phyloP scores from a whole-genome alignment of 2,888 invertebrate genomes.

The Himalopsyche anomala region DNA sequence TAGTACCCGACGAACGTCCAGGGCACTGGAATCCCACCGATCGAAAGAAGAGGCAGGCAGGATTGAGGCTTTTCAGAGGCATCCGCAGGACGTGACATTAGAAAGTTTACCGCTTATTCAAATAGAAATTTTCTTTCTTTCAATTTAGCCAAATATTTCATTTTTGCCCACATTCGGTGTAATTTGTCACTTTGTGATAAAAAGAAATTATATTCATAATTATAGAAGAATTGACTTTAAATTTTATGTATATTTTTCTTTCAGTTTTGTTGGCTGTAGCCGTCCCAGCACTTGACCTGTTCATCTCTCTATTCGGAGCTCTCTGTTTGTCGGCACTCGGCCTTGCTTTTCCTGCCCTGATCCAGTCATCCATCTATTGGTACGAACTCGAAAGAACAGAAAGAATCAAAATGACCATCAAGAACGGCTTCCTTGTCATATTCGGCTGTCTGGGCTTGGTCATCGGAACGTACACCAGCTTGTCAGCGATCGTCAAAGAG shows the following conservation, averaged over 20 bases:
- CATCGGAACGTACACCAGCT: slow-evolving; percentile 83
- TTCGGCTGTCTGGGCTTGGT: slow-evolving; percentile 83
- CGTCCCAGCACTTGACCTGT: slow-evolving; percentile 88
- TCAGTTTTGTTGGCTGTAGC: slow-evolving; percentile 89
- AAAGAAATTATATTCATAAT: slow-evolving; percentile 81
- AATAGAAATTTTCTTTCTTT: too few relatives aligned
- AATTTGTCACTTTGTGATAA: slow-evolving; percentile 86
- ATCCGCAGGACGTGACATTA: too few relatives aligned
- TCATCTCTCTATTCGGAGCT: slow-evolving; percentile 88
- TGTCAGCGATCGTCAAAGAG: slow-evolving; percentile 79
- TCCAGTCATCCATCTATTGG: slow-evolving; percentile 81
- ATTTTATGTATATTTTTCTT: slow-evolving; percentile 66
- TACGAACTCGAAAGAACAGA: slow-evolving; percentile 22
- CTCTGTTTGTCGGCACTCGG: slow-evolving; percentile 92
- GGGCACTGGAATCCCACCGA: too few relatives aligned
- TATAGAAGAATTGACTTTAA: too few relatives aligned
- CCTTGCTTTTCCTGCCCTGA: slow-evolving; percentile 92
- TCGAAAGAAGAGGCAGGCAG: too few relatives aligned
- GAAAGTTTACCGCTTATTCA: too few relatives aligned
- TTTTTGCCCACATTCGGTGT: slow-evolving; percentile 78
- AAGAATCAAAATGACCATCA: slow-evolving; percentile 73
- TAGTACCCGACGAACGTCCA: too few relatives aligned
- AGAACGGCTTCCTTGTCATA: slow-evolving; percentile 80
- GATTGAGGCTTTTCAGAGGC: too few relatives aligned
- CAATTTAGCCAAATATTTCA: slow-evolving; percentile 72